Conservation (phyloP, 2,113 vertebrate genomes). For the Piprites chloris region DNA sequence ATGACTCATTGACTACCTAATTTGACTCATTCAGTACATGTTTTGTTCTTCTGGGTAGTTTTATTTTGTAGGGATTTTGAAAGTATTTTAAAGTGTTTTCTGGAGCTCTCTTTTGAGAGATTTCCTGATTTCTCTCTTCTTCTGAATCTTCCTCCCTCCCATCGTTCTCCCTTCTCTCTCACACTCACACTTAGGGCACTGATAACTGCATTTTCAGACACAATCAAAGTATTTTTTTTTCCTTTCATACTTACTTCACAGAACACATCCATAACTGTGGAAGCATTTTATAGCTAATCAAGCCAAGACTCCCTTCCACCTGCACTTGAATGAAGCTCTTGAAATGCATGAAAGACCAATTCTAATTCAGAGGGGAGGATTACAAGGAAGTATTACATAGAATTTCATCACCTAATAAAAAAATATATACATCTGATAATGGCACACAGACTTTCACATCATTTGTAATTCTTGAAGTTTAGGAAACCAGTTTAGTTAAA, state of each 20-base stretch:
- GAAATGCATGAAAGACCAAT: neutral
- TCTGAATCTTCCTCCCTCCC: neutral
- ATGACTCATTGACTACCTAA: neutral
- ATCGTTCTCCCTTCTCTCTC: neutral
- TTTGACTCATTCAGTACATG: neutral
- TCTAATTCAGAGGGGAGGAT: neutral
- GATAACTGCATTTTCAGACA: neutral
- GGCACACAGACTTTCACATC: neutral
- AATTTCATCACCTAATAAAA: neutral
- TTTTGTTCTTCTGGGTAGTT: neutral
- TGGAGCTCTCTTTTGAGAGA: neutral
- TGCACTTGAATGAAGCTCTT: neutral
- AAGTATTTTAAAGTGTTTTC: neutral
- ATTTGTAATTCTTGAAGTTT: neutral
- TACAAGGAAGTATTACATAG: neutral
- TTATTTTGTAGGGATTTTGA: neutral
- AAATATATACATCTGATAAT: neutral
- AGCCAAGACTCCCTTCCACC: neutral
- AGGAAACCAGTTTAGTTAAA: neutral
- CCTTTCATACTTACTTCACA: neutral
- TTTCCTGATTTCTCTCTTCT: neutral
- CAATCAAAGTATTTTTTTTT: neutral
- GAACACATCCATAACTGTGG: neutral
- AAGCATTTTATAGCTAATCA: slow-evolving; percentile 1
- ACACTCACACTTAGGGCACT: neutral